Evolutionary conservation across 2,797 vertebrate genomes (phyloP), one percentile per base, ranked within the genome.

Genomic region (Labroides dimidiatus): DNA sequence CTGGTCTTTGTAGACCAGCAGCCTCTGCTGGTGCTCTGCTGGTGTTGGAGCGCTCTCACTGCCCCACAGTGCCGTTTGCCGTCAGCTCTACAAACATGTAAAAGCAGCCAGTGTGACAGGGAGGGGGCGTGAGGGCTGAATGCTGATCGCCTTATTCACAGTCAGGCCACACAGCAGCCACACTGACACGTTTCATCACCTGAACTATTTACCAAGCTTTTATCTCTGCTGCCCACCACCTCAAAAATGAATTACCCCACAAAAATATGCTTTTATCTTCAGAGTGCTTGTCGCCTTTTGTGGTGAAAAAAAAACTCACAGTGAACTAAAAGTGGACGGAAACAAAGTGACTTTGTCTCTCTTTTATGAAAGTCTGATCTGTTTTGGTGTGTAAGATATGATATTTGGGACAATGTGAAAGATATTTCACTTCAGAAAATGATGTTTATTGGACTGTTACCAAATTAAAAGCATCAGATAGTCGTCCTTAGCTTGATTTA

Each of bases 81-180:
- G 68, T 78, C 84, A 75, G 80, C 81, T 79, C 84, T 77, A 77
- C 80, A 90, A 91, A 90, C 84, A 88, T 85, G 85, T 89, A 89
- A 84, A 86, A 89, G 84, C 86, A 87, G 79, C 71, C 73, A 84
- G 83, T 80, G 89, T 89, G 89, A 85, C 86, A 59, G 80, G 68
- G 75, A 72, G 45, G 72, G 58, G 75, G 78, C 80, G 70, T 81
- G 78, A 55, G 81, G 65, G 45, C 78, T 81, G 88, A 90, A 91
- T 91, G 81, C 88, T 80, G 86, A 92, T 86, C 70, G 53, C 64
- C 80, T 84, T 80, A 89, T 93, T 89, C 76, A 66, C 72, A 91
- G 71, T 85, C 86, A 20, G 51, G 63, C 73, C 73, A 64, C 81
- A 82, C 49, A 52, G 16, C 72, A 68, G 78, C 61, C 74, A 72